phyloP scores from a whole-genome alignment of 2,797 vertebrate genomes.

The Acanthornis magna region DNA sequence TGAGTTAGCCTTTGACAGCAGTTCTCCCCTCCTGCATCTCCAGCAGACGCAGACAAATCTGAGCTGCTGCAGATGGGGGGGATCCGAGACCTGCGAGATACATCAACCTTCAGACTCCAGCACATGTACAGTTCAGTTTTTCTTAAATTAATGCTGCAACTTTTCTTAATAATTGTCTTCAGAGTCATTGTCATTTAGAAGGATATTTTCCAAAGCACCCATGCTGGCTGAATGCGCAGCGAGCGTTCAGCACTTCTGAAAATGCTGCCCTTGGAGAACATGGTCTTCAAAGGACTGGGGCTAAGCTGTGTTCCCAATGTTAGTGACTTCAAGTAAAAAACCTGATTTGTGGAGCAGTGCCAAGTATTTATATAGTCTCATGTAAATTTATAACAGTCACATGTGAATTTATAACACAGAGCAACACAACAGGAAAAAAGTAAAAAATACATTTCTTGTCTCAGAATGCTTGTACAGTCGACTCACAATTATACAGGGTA shows the following conservation, averaged over 20 bases:
- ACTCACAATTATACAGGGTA: neutral
- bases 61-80: neutral
- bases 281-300: neutral
- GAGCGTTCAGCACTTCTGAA: neutral
- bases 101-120: neutral
- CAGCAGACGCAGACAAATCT: neutral
- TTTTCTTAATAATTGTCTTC: constrained; percentile 8
- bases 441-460: neutral
- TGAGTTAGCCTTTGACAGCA: neutral
- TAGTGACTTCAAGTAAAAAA: neutral
- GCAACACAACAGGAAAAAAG: neutral
- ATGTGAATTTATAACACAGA: neutral
- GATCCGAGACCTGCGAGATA: neutral
- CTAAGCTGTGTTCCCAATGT: neutral
- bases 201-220: neutral
- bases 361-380: neutral
- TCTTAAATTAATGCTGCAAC: neutral
- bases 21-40: neutral
- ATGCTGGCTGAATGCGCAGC: neutral
- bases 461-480: neutral
- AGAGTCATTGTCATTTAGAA: neutral
- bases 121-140: neutral
- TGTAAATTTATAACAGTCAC: neutral
- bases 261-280: neutral
- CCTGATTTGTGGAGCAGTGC: neutral